These are phyloP conservation scores for Novumbra hubbsi DNA, from an alignment of 2,797 vertebrate genomes.

Conservation along the genomic window DNA sequence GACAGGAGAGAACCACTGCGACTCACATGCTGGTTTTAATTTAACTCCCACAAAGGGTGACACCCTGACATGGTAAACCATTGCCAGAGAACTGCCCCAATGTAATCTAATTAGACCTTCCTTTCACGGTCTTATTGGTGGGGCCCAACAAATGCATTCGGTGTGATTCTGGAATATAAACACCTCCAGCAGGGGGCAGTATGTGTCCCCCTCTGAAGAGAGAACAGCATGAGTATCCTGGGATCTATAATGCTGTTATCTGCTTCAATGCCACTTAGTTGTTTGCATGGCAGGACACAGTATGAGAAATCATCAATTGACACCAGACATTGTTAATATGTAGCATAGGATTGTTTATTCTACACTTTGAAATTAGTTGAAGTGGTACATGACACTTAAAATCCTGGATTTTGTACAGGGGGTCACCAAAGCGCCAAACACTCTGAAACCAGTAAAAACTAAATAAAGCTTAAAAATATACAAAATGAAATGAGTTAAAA, in stretches of 20 bases:
- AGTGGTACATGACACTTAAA: slow-evolving; percentile 54
- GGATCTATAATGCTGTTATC: neutral
- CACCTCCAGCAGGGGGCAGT: neutral
- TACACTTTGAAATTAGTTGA: slow-evolving; percentile 62
- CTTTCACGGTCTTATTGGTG: too few species aligned
- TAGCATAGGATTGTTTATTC: slow-evolving; percentile 50
- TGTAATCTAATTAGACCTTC: too few species aligned
- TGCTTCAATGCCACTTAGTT: neutral
- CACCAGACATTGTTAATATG: slow-evolving; percentile 28
- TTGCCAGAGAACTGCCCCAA: too few species aligned
- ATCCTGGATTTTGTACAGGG: slow-evolving; percentile 51
- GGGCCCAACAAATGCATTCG: too few species aligned
- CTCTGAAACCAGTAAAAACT: slow-evolving; percentile 50
- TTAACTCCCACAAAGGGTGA: too few species aligned
- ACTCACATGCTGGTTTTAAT: neutral
- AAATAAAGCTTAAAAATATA: slow-evolving; percentile 53
- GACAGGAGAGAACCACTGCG: neutral
- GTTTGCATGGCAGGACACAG: neutral
- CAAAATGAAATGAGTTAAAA: slow-evolving; percentile 40
- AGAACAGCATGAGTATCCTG: neutral
- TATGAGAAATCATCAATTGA: slow-evolving; percentile 3
- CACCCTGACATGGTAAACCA: too few species aligned
- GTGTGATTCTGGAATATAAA: too few species aligned
- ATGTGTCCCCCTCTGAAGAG: neutral
- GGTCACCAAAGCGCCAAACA: slow-evolving; percentile 56